Evolutionary conservation across 1,140 invertebrate genomes (phyloP), one percentile per base, ranked within the genome.

Genomic region (Conus ventricosus): DNA sequence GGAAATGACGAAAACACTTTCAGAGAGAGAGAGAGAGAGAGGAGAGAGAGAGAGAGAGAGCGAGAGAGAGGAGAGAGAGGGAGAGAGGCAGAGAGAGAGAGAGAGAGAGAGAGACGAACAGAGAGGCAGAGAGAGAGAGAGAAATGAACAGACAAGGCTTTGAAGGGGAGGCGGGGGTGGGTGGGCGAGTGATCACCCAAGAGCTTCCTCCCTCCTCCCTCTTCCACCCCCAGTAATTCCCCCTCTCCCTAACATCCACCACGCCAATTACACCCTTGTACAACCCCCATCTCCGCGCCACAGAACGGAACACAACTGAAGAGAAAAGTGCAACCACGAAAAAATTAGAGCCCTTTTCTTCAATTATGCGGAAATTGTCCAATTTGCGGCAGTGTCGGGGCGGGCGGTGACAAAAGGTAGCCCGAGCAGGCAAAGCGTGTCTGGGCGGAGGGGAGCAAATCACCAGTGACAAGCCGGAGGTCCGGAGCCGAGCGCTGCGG

Each of bases 291-390:
- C 81, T 55, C 55, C 15, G 17, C 55, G 20, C 27, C 5, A 78
- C 25, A 86, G 88, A 89, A 91, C 88, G 90, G 88, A 90, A 90
- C 90, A 89, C 88, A 90, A 81, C 87, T 88, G 91, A 90, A 92
- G 91, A 88, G 60, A 86, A 67, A 84, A 84, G 82, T 84, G 82
- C 82, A 84, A 84, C 55, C 17, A 39, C 39, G 39, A 60, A 84
- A 63, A 84, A 84, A 54, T 25, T 8, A 63, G 55, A 25, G 53
- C 81, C 82, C 82, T 84, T 84, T 84, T 63, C 82, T 84, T 84
- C 82, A 84, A 84, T 84, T 63, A 84, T 39, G 57, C 82, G 55
- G 57, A 84, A 84, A 84, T 84, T 84, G 82, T 63, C 82, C 82
- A 84, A 84, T 84, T 84, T 84, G 82, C 82, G 57, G 57, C 54